Conservation (phyloP, 1,140 invertebrate genomes). For the Ephestia elutella region DNA sequence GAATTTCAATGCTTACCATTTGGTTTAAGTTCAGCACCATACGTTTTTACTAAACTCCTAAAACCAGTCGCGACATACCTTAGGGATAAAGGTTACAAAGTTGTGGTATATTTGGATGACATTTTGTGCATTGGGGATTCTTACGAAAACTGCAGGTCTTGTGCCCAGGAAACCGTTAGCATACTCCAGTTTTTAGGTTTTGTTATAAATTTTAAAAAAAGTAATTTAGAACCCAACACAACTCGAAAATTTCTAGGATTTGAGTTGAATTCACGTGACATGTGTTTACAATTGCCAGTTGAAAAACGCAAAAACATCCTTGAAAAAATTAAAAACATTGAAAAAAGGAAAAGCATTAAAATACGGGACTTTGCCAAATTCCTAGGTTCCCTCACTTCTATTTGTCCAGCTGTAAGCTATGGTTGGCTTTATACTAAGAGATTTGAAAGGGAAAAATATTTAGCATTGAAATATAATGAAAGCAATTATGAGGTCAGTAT, state of each 20-base stretch:
- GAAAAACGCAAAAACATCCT: no score
- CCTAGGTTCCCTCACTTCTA: constrained; percentile 15
- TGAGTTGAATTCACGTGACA: no score
- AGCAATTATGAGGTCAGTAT: constrained; percentile 8
- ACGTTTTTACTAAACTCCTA: constrained; percentile 18
- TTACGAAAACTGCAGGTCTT: neutral
- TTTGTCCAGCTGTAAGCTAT: constrained; percentile 21
- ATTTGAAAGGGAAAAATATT: constrained; percentile 23
- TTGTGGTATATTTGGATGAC: constrained; percentile 2
- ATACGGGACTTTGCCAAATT: constrained; percentile 18
- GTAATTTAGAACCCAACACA: constrained; percentile 2
- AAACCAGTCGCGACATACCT: constrained; percentile 7
- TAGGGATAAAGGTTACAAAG: neutral
- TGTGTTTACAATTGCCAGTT: no score
- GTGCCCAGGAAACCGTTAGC: neutral
- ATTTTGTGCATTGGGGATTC: constrained; percentile 1
- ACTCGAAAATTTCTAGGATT: neutral
- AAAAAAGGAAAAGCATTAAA: neutral
- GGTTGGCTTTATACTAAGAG: constrained; percentile 23
- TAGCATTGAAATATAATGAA: constrained; percentile 4
- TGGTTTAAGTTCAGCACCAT: constrained; percentile 17
- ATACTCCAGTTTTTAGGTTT: constrained; percentile 3
- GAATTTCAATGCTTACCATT: constrained; percentile 21
- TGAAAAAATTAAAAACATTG: no score
- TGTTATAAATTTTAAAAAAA: constrained; percentile 9